Evolutionary conservation across 2,797 vertebrate species (phyloP), one percentile per base, ranked within the genome.

Genomic region (Cyclopterus lumpus): DNA sequence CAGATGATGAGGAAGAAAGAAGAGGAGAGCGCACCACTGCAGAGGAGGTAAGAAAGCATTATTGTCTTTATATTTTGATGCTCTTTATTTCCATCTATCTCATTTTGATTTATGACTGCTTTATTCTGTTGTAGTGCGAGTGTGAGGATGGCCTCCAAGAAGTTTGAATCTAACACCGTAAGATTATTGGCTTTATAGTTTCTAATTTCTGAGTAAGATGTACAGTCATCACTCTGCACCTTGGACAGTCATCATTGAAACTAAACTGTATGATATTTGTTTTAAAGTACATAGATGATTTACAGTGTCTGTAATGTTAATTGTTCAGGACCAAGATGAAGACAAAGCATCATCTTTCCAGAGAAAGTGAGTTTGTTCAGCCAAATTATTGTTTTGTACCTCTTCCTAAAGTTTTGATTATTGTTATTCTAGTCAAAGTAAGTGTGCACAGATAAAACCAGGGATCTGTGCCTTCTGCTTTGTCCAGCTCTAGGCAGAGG

Each of bases 401-500:
- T 16, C 6, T 28, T 9, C 4, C 5, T 9, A 34, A 57, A 42
- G 4, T 44, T 71, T 6, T 1, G 6, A 36, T 36, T 0, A 22
- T 11, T 40, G 8, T 28, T 46, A 42, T 64, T 44, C 58, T 14
- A 20, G 22, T 57, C 14, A 61, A 5, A 15, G 6, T 15, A 14
- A 32, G 34, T 28, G 6, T 64, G 44, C 20, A 30, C 3, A 65
- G 22, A 0, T 26, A 22, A 26, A 20, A 77, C 11, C 8, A 8
- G 2, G 22, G 14, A 44, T n/a, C 16, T 42, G 34, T 65, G 5
- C 2, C 0, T 72, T 55, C 10, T 84, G 38, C 73, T 32, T 65
- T 40, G 4, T 49, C 14, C 86, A 99, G 98, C 5, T 94, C 95
- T 0, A 96, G 89, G 22, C 89, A 97, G 89, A 96, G 96, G 86